Evolutionary conservation across 2,797 vertebrate species (phyloP).

Genomic region (Tapera naevia): DNA sequence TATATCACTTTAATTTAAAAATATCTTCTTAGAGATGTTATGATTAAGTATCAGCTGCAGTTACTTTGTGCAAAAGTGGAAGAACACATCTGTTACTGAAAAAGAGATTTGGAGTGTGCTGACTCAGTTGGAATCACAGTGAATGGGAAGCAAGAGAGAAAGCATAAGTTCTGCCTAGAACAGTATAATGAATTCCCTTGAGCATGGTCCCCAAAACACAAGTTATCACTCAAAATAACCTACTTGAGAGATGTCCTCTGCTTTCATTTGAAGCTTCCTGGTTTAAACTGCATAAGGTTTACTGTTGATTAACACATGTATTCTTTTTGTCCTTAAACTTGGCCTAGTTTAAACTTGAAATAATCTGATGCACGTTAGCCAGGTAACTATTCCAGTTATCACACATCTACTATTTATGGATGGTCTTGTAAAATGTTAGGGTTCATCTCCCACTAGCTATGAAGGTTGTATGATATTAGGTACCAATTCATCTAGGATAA

Average conservation of each 20-base stretch:
- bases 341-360: not conserved
- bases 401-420: not conserved
- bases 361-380: not conserved
- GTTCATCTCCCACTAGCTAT: not conserved
- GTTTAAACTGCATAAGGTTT: not conserved
- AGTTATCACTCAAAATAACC: not conserved
- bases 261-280: not conserved
- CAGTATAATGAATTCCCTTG: not conserved
- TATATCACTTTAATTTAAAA: slow-evolving; percentile 29
- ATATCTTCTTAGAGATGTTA: slow-evolving; percentile 35
- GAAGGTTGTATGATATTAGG: not conserved
- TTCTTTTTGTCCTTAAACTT: not conserved
- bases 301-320: not conserved
- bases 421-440: not conserved
- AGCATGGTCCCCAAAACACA: not conserved
- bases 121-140: not conserved
- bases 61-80: slow-evolving; percentile 11
- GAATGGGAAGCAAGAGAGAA: not conserved
- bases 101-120: not conserved
- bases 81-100: slow-evolving; percentile 23
- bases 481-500: not conserved
- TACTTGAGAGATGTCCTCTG: not conserved
- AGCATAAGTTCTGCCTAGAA: not conserved
- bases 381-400: not conserved
- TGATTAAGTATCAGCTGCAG: slow-evolving; percentile 53